A percentile compares a stretch with the other conserved stretches of the same genome.
Conservation (phyloP, 2,113 vertebrate genomes). For the Phocoena sinus region DNA sequence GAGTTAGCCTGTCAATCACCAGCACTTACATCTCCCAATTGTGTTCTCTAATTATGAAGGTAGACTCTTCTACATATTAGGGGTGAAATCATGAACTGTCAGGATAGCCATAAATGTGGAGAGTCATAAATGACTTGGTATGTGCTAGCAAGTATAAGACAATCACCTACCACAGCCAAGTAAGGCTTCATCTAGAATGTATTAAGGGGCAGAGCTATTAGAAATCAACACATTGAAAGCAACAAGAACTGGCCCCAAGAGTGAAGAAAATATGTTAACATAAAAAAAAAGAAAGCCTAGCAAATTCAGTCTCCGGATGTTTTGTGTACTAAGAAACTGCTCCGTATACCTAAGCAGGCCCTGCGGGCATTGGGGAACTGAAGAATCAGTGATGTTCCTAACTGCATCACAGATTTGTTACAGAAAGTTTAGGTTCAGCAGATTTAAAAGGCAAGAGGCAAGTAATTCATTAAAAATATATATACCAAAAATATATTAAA, state of each 20-base stretch:
- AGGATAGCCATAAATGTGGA: background rate
- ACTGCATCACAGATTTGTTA: background rate
- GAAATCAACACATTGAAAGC: background rate
- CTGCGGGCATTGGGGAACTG: background rate
- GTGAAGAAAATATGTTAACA: background rate
- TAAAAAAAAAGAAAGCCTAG: background rate
- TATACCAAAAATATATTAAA: background rate
- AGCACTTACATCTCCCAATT: background rate
- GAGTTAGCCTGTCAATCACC: background rate
- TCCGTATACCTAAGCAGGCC: background rate
- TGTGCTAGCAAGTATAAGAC: background rate
- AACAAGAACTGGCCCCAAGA: background rate
- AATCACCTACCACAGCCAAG: background rate
- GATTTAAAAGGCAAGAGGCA: background rate
- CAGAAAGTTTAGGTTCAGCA: background rate
- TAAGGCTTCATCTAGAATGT: background rate
- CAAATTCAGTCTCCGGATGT: background rate
- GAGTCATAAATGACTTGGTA: background rate
- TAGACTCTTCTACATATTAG: background rate
- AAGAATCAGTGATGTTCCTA: background rate
- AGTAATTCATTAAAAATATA: background rate
- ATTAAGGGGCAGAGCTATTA: background rate
- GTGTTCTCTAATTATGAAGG: background rate
- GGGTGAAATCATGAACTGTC: background rate
- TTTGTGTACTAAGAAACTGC: background rate